Percentiles rank a stretch among this genome's conserved stretches.
Conservation (phyloP, 2,888 invertebrate species). For the Dasypogon diadema region DNA sequence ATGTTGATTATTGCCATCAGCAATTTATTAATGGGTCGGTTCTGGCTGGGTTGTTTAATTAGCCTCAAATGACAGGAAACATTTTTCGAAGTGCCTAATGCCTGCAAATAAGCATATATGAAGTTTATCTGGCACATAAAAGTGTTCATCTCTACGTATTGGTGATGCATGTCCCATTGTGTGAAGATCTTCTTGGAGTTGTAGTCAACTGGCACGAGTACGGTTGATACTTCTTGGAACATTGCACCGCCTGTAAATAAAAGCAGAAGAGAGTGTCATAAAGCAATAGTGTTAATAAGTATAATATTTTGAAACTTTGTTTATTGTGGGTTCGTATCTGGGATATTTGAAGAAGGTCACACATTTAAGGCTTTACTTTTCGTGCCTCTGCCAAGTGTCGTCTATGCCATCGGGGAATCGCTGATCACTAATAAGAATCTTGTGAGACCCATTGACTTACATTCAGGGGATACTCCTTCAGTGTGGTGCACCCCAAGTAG, state of each 20-base stretch:
- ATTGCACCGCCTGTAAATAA: constrained; percentile 64
- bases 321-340: no score
- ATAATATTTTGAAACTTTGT: no score
- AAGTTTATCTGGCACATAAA: not conserved
- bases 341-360: no score
- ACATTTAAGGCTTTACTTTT: no score
- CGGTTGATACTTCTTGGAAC: constrained; percentile 62
- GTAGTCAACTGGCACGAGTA: constrained; percentile 63
- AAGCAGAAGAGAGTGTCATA: no score
- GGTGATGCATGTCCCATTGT: constrained; percentile 64
- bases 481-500: no score
- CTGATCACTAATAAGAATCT: no score
- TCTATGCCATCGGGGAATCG: no score
- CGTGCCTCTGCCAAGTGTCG: no score
- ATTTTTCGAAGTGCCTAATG: not conserved
- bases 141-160: constrained; percentile 59
- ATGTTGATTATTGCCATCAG: not conserved
- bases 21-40: not conserved
- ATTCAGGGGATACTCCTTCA: no score
- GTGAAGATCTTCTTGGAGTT: constrained; percentile 65
- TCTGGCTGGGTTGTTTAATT: not conserved
- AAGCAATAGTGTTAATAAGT: no score
- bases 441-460: no score
- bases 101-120: not conserved
- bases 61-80: not conserved